Evolutionary conservation across 2,888 invertebrate species (phyloP).

Genomic region (Hermaeophaga mercurialis): DNA sequence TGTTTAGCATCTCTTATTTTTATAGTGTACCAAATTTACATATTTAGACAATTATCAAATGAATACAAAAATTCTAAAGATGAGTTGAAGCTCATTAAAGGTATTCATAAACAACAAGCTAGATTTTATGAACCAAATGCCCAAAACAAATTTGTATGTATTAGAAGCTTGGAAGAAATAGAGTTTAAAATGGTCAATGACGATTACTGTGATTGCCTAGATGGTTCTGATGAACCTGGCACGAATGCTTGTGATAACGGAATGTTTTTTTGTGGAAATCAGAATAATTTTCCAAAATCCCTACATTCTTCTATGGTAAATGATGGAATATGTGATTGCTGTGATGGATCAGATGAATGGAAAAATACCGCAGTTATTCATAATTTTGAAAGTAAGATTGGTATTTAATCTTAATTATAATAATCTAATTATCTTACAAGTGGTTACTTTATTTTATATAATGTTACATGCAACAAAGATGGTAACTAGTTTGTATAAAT

Average conservation of each 20-base stretch:
- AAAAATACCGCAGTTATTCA: constrained; percentile 6
- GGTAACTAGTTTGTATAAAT: no score
- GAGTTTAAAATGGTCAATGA: constrained; percentile 65
- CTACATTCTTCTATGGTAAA: constrained; percentile 84
- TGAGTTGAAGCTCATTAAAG: constrained; percentile 20
- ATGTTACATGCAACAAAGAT: no score
- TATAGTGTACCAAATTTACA: constrained; percentile 30
- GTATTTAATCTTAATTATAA: no score
- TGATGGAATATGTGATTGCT: constrained; percentile 94
- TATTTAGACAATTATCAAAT: constrained; percentile 29
- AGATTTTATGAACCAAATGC: constrained; percentile 27
- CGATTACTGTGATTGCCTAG: constrained; percentile 92
- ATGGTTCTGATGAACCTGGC: constrained; percentile 88
- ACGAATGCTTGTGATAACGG: constrained; percentile 93
- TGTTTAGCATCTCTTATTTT: constrained; percentile 29
- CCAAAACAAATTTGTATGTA: constrained; percentile 30
- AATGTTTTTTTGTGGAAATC: constrained; percentile 87
- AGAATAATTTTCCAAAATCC: constrained; percentile 46
- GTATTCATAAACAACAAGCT: constrained; percentile 28
- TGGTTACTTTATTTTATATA: background rate
- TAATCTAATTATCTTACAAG: no score
- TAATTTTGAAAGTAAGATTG: background rate
- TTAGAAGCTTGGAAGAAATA: constrained; percentile 30
- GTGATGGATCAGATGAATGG: constrained; percentile 86
- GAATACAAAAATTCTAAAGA: constrained; percentile 18